A percentile compares a stretch with the other conserved stretches of the same genome.
Conservation (phyloP, 2,113 vertebrate species). For the Ctenodactylus gundi region DNA sequence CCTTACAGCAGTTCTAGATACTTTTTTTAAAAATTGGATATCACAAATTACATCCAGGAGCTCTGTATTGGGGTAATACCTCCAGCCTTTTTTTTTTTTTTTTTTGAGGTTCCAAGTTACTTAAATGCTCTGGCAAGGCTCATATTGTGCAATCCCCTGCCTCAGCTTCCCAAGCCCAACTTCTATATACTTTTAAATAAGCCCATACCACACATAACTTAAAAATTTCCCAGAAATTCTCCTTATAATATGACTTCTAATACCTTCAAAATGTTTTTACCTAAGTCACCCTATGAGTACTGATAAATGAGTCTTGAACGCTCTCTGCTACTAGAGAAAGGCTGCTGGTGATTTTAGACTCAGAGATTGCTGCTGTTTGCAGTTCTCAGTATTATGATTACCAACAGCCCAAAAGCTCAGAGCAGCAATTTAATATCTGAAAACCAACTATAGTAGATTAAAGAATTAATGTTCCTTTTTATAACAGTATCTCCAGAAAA, state of each 20-base stretch:
- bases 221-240: not conserved
- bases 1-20: not conserved
- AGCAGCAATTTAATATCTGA: slow-evolving; percentile 78
- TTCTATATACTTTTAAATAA: not conserved
- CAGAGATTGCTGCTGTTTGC: not conserved
- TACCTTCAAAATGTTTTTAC: not conserved
- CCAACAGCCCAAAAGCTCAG: slow-evolving; percentile 70
- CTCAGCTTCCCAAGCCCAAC: not conserved
- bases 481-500: slow-evolving; percentile 70
- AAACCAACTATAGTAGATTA: slow-evolving; percentile 70
- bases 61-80: no score
- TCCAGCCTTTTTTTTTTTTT: not conserved
- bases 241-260: not conserved
- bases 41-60: no score
- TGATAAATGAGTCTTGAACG: not conserved
- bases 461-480: slow-evolving; percentile 79
- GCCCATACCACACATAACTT: not conserved
- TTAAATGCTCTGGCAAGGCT: not conserved
- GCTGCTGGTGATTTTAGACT: not conserved
- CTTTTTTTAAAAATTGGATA: no score
- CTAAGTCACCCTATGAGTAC: not conserved
- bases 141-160: not conserved
- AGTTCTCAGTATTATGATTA: slow-evolving; percentile 66
- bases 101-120: not conserved
- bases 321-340: not conserved